These are phyloP conservation scores for Andrena cerasifolii DNA, from an alignment of 1,140 invertebrate species.

Conservation along the genomic window DNA sequence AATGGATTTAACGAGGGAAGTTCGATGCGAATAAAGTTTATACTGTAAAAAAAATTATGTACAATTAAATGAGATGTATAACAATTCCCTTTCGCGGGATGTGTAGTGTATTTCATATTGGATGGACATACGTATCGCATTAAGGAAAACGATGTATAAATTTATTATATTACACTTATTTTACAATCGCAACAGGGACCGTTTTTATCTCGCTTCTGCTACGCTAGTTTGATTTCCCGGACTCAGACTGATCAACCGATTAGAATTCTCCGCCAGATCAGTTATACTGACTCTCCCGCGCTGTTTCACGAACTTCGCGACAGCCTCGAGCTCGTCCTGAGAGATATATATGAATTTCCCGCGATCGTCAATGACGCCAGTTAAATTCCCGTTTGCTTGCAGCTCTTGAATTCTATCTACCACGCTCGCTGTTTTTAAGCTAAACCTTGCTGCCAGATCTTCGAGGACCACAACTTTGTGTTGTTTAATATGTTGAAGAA, in stretches of 20 bases:
- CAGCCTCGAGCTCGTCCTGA: constrained; percentile 93
- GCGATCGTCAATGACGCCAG: constrained; percentile 98
- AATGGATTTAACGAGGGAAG: background rate
- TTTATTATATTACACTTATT: constrained; percentile 6
- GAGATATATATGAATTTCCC: constrained; percentile 99
- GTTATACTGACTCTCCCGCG: constrained; percentile 96
- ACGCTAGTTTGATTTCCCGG: constrained; percentile 74
- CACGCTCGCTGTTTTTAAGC: constrained; percentile 94
- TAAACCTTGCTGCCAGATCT: constrained; percentile 95
- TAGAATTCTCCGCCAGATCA: constrained; percentile 97
- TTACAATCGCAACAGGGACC: background rate
- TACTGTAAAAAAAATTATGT: constrained; percentile 10
- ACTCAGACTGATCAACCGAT: constrained; percentile 94
- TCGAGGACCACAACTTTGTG: constrained; percentile 98
- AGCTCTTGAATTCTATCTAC: constrained; percentile 94
- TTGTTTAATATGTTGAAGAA: constrained; percentile 92
- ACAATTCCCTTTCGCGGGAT: background rate
- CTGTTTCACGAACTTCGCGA: constrained; percentile 98
- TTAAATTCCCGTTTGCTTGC: constrained; percentile 90
- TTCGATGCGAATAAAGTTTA: background rate
- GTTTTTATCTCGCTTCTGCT: constrained; percentile 8
- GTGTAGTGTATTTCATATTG: background rate
- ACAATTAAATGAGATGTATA: constrained; percentile 19
- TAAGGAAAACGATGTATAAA: background rate
- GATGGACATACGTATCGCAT: constrained; percentile 2